Conservation (phyloP, 2,888 invertebrate species). For the Schrankia costaestrigalis region DNA sequence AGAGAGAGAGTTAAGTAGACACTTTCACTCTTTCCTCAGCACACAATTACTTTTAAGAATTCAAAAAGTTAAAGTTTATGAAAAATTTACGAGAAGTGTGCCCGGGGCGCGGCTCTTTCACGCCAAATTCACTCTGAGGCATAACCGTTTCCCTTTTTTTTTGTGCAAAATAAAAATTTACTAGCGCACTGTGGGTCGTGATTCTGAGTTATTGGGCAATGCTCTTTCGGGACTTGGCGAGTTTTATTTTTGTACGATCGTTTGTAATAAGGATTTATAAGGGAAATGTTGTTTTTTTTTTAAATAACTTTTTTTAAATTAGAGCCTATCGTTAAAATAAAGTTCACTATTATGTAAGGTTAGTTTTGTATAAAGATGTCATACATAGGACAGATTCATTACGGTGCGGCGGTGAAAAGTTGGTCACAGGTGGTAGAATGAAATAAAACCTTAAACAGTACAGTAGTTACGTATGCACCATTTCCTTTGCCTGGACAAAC, state of each 20-base stretch:
- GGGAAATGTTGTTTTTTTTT: conserved; percentile 31
- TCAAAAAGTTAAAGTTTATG: conserved; percentile 29
- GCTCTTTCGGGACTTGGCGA: conserved; percentile 30
- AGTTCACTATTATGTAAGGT: too few species aligned
- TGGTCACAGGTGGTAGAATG: too few species aligned
- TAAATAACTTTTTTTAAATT: background rate
- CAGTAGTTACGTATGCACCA: too few species aligned
- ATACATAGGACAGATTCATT: too few species aligned
- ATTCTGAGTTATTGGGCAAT: conserved; percentile 50
- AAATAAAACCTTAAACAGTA: too few species aligned
- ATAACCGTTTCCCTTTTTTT: conserved; percentile 66
- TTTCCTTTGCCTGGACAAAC: too few species aligned
- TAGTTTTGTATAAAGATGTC: too few species aligned
- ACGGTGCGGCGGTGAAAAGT: too few species aligned
- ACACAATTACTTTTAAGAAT: conserved; percentile 4
- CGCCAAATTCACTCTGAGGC: conserved; percentile 57
- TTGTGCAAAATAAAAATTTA: conserved; percentile 65
- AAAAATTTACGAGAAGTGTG: conserved; percentile 38
- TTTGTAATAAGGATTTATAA: conserved; percentile 50
- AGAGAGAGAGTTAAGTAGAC: too few species aligned
- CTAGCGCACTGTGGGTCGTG: conserved; percentile 55
- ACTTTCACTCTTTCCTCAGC: too few species aligned
- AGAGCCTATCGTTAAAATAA: background rate
- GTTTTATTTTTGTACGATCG: conserved; percentile 44
- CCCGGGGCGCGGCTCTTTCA: conserved; percentile 42